Conservation (phyloP, 2,797 vertebrate species). For the Staurois parvus region DNA sequence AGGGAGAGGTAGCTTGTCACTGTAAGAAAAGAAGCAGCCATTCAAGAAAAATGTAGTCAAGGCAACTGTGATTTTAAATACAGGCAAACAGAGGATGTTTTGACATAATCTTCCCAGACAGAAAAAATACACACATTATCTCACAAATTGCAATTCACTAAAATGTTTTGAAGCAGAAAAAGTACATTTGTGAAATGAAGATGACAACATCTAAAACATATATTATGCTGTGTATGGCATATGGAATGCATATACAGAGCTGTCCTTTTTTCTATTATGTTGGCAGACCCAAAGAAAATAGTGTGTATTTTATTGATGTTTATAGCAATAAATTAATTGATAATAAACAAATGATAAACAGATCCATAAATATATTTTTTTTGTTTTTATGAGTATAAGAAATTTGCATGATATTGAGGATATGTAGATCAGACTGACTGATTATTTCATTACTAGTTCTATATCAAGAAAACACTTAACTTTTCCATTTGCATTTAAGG, state of each 20-base stretch:
- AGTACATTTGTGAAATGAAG: slow-evolving; percentile 22
- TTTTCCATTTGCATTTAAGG: too few species aligned
- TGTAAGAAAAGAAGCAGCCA: slow-evolving; percentile 47
- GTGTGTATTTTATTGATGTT: too few species aligned
- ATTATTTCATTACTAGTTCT: too few species aligned
- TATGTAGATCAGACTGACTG: too few species aligned
- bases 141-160: slow-evolving; percentile 41
- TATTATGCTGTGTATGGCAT: neutral
- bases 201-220: slow-evolving; percentile 11
- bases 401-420: too few species aligned
- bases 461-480: too few species aligned
- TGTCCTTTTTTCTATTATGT: neutral
- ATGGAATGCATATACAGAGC: neutral
- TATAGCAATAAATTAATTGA: too few species aligned
- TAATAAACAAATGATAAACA: too few species aligned
- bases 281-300: too few species aligned
- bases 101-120: slow-evolving; percentile 50
- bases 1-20: slow-evolving; percentile 29
- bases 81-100: slow-evolving; percentile 52
- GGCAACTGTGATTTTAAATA: slow-evolving; percentile 57
- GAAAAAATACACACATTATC: slow-evolving; percentile 51
- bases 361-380: too few species aligned
- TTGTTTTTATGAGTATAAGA: too few species aligned
- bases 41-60: slow-evolving; percentile 57
- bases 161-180: slow-evolving; percentile 38